phyloP scores from a whole-genome alignment of 2,113 vertebrate genomes.

The Propithecus coquereli region DNA sequence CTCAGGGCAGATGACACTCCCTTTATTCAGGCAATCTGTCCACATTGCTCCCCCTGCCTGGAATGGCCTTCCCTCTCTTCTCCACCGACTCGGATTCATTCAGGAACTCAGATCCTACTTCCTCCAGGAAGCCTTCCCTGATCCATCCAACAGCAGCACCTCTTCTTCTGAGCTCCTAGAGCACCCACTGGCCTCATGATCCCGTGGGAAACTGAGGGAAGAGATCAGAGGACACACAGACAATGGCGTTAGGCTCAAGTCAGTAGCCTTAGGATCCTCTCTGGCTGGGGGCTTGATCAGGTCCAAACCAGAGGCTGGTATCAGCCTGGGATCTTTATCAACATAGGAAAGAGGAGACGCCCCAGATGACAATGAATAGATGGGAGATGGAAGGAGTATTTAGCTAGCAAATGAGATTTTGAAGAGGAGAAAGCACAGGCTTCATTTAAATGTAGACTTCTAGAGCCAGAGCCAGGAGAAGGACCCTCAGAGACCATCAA shows the following conservation, averaged over 20 bases:
- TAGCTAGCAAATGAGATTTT: not conserved
- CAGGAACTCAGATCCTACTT: not conserved
- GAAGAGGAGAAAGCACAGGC: not conserved
- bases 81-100: not conserved
- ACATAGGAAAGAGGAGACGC: not conserved
- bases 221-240: not conserved
- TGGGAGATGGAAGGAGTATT: not conserved
- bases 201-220: not conserved
- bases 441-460: not conserved
- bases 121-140: not conserved
- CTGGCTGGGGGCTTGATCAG: not conserved
- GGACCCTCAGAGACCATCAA: not conserved
- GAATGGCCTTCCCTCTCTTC: not conserved
- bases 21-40: not conserved
- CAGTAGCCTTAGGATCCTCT: not conserved
- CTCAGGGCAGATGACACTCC: not conserved
- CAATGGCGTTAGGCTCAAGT: not conserved
- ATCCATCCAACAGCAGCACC: not conserved
- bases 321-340: not conserved
- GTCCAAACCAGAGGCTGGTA: not conserved
- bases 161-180: not conserved
- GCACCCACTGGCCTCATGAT: not conserved
- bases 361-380: not conserved
- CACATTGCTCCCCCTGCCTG: not conserved
- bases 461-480: not conserved